Evolutionary conservation across 2,888 invertebrate genomes (phyloP).

Genomic region (Pandemis corylana): DNA sequence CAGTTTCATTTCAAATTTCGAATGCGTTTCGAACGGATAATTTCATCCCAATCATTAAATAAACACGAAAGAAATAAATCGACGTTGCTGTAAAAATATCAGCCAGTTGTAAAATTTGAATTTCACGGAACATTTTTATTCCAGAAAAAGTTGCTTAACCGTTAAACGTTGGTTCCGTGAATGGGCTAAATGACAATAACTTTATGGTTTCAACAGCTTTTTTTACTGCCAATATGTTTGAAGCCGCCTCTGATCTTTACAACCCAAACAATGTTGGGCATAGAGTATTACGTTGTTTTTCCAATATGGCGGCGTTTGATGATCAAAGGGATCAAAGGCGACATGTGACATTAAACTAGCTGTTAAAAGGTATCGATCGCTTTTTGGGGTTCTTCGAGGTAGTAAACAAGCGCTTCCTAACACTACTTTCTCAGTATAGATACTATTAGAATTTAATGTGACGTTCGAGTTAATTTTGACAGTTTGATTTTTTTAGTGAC

Average conservation of each 20-base stretch:
- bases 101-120: not conserved
- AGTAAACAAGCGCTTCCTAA: not conserved
- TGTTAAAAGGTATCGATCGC: slow-evolving; percentile 40
- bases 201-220: slow-evolving; percentile 41
- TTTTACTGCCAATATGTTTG: slow-evolving; percentile 39
- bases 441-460: not conserved
- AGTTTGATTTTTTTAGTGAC: not conserved
- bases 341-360: slow-evolving; percentile 38
- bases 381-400: slow-evolving; percentile 19
- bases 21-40: not conserved
- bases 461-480: not conserved
- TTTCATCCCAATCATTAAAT: not conserved
- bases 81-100: too few species aligned
- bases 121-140: not conserved
- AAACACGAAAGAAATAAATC: not conserved
- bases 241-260: slow-evolving; percentile 40
- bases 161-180: slow-evolving; percentile 14
- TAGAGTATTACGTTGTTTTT: slow-evolving; percentile 40
- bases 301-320: slow-evolving; percentile 42
- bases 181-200: slow-evolving; percentile 40
- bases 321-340: slow-evolving; percentile 41
- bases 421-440: too few species aligned
- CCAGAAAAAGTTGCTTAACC: not conserved
- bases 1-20: not conserved
- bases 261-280: slow-evolving; percentile 42